These are phyloP conservation scores for Paramormyrops hopkinsi DNA, from an alignment of 2,797 vertebrate genomes.

Conservation along the genomic window DNA sequence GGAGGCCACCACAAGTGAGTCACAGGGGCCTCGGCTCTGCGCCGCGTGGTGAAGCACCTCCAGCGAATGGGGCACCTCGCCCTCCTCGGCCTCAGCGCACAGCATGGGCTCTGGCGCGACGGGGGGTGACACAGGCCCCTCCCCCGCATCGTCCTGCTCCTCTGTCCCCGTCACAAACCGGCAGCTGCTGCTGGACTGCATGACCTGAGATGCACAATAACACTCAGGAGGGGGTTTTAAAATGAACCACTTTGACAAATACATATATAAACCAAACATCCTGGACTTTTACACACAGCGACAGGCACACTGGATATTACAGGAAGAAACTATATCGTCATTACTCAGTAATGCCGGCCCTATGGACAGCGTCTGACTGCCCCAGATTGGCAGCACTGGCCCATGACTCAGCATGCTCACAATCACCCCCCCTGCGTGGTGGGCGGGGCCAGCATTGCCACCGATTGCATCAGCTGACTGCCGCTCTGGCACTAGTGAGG, in stretches of 20 bases:
- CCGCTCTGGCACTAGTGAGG: background rate
- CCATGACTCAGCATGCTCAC: conserved; percentile 25
- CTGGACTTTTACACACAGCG: background rate
- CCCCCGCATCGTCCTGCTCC: background rate
- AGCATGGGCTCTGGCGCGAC: conserved; percentile 78
- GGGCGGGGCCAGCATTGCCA: background rate
- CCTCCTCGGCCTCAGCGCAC: conserved; percentile 75
- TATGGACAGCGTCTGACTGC: background rate
- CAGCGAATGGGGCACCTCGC: conserved; percentile 77
- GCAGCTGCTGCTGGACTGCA: conserved; percentile 54
- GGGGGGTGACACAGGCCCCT: conserved; percentile 31
- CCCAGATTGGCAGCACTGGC: background rate
- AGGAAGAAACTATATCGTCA: background rate
- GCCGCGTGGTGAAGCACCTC: conserved; percentile 74
- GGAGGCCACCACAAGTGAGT: conserved; percentile 71
- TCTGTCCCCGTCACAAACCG: conserved; percentile 24
- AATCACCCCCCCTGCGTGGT: no score
- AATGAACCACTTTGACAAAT: background rate
- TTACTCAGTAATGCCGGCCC: background rate
- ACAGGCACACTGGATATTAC: background rate
- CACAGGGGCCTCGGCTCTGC: conserved; percentile 52
- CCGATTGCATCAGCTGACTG: conserved; percentile 4
- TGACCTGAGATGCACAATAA: conserved; percentile 6
- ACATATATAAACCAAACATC: background rate
- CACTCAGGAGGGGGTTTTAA: background rate